phyloP scores from a whole-genome alignment of 2,797 vertebrate species.

The Dendrocincla fuliginosa region DNA sequence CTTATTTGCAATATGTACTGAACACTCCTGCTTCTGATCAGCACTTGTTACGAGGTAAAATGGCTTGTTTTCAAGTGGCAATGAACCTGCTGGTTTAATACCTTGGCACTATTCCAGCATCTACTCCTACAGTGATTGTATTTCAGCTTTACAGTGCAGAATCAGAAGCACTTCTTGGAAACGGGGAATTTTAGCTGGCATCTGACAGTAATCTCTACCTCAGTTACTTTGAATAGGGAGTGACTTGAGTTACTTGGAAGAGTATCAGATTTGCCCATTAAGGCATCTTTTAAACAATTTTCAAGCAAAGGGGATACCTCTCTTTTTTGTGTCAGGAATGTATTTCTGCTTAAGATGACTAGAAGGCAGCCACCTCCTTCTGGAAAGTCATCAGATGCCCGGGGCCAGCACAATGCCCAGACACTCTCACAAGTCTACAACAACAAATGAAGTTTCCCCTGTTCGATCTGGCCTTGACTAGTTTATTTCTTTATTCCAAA shows the following conservation, averaged over 20 bases:
- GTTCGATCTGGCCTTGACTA: background rate
- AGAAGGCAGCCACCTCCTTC: background rate
- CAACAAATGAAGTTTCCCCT: background rate
- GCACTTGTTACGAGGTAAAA: background rate
- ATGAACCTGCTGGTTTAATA: background rate
- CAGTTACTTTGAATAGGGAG: background rate
- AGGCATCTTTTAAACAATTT: background rate
- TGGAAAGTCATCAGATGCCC: background rate
- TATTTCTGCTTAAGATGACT: background rate
- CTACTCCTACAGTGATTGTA: background rate
- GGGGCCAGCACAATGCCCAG: background rate
- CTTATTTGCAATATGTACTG: background rate
- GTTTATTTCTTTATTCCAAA: background rate
- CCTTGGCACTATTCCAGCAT: background rate
- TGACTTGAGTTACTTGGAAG: background rate
- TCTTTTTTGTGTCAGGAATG: background rate
- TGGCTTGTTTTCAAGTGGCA: background rate
- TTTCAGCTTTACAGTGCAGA: slow-evolving; percentile 4
- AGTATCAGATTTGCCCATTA: background rate
- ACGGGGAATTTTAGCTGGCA: slow-evolving; percentile 16
- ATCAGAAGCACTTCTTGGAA: background rate
- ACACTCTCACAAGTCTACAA: background rate
- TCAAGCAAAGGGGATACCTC: background rate
- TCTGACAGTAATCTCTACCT: background rate
- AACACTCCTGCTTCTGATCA: background rate